Base-by-base conservation (phyloP, 2,888 invertebrate genomes). In the Epinotia bilunana region DNA sequence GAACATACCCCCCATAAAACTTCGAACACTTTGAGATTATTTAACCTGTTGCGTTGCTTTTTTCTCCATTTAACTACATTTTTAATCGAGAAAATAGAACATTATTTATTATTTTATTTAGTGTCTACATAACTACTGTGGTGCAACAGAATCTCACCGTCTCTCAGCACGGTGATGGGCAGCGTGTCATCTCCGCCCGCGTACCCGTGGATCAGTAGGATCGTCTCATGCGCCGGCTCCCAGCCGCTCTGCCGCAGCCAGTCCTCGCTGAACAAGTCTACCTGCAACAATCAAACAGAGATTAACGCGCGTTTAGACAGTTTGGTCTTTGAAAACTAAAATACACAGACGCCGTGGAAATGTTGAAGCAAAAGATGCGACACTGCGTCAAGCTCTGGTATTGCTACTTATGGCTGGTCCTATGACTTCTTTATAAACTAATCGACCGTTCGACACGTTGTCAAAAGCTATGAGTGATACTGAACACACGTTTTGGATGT, bases 151-250 rank as follows among this genome's bases (percentile, higher is more conserved):
- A 53, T 57, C 87, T 88, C 84, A 96, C 96, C 96, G 86, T 97
- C 97, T 82, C 96, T 94, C 0, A 97, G 91, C 1, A 97, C 96
- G 4, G 95, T 93, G 82, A 97, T 96, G 0, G 97, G 97, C 60
- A 97, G 86, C 0, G 95, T 95, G 80, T 96, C 96, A 80, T 97
- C 96, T 0, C 96, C 96, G 0, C 97, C 97, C 0, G 97, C 97
- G 85, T 97, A 97, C 2, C 97, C 97, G 82, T 97, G 97, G 39
- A 97, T 91, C 28, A 97, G 87, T 69, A 97, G 88, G 33, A 97
- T 94, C 78, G 96, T 96, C 80, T 97, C 97, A 79, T 95, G 96
- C 0, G 95, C 90, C 0, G 96, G 95, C 81, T 97, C 96, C 95
- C 96, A 97, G 18, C 95, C 94, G 81, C 95, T 96, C 84, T 96